Evolutionary conservation across 2,888 invertebrate genomes (phyloP).

Genomic region (Hemicrepidius hirtus): DNA sequence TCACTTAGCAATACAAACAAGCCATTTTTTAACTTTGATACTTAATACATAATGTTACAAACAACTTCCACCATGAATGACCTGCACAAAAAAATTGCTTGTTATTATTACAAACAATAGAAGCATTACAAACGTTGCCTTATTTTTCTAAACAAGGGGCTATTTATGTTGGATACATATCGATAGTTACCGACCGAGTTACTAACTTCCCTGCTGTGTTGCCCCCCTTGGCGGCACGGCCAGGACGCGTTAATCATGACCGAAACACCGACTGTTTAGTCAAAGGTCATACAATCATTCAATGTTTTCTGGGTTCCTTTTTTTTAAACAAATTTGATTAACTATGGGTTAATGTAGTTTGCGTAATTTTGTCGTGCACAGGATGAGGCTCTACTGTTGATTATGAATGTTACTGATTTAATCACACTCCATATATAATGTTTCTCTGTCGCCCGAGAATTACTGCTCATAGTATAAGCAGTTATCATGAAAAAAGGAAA

Average conservation of each 20-base stretch:
- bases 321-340: slow-evolving; percentile 45
- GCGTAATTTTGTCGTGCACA: slow-evolving; percentile 43
- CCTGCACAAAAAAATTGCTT: slow-evolving; percentile 32
- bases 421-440: slow-evolving; percentile 33
- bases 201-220: slow-evolving; percentile 54
- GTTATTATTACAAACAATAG: slow-evolving; percentile 42
- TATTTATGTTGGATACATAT: slow-evolving; percentile 42
- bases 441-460: slow-evolving; percentile 9
- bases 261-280: slow-evolving; percentile 56
- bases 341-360: slow-evolving; percentile 39
- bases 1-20: no score
- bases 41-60: no score
- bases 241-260: slow-evolving; percentile 59
- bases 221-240: slow-evolving; percentile 57
- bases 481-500: background rate
- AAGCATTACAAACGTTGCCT: slow-evolving; percentile 34
- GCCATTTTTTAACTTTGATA: no score
- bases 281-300: slow-evolving; percentile 54
- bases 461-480: slow-evolving; percentile 5
- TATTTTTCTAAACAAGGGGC: slow-evolving; percentile 50
- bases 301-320: slow-evolving; percentile 44
- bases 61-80: background rate
- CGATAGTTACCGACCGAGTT: slow-evolving; percentile 49
- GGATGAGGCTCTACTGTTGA: slow-evolving; percentile 35
- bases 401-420: slow-evolving; percentile 38